Evolutionary conservation across 2,888 invertebrate species (phyloP), one percentile per base, ranked within the genome.

Genomic region (Minunthozetes semirufus): DNA sequence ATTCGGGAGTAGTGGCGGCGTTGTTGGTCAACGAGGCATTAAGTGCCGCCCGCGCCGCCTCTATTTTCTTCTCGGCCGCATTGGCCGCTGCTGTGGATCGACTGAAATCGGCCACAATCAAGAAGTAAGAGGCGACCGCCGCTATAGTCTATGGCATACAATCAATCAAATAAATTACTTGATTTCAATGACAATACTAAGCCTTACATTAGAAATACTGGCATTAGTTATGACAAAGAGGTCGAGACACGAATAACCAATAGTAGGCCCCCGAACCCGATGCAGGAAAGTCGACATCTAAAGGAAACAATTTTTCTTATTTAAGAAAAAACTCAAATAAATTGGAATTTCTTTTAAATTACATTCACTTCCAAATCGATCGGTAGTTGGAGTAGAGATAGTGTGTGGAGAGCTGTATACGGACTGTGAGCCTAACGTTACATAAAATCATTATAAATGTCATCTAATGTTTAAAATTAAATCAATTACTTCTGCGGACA

Each of bases 191-290:
- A 46, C 17, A 25, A 19, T 27, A 25, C 19, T 22, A 71, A 59
- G 25, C 70, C 77, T 77, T 72, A 77, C 77, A 42, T 77, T 77
- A 19, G 77, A 77, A 48, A 77, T 77, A 15, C 72, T 71, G 27
- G 77, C 77, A 66, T 77, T 77, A 5, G 77, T 77, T n/a, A 77
- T 63, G 19, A 76, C 77, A 72, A 77, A 77, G 15, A 77, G 61
- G 72, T 77, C 77, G 46, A 76, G 71, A 71, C 76, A 77, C 15
- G 77, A 77, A 50, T 72, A 77, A 15, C 77, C 77, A 50, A 77
- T 77, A n/a, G 77, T 77, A 8, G 76, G 77, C 27, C 77, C 77
- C n/a, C 77, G 72, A 46, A 77, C 77, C 27, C 77, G 76, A 56
- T 77, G 77, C 19, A 77, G 63, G 61, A 77, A 77, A 25, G 77